These are phyloP conservation scores for Acanthosepion lycidas DNA, from an alignment of 2,888 invertebrate genomes.

Conservation along the genomic window DNA sequence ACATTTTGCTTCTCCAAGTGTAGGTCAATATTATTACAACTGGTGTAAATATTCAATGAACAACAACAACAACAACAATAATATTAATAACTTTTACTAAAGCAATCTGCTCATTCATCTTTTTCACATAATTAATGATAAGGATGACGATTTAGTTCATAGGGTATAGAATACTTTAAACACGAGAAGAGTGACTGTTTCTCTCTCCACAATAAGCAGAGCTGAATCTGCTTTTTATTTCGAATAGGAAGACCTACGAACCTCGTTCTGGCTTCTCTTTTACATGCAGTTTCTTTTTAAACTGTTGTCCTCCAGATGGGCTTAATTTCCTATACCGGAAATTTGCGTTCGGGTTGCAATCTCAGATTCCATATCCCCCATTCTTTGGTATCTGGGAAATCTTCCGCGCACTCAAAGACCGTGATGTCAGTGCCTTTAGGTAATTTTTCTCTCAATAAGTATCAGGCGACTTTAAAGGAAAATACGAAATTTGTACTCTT, in stretches of 20 bases:
- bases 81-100: no score
- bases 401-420: background rate
- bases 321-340: background rate
- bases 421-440: background rate
- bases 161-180: background rate
- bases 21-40: no score
- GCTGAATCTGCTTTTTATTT: background rate
- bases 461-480: background rate
- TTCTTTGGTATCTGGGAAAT: background rate
- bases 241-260: background rate
- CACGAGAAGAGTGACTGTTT: background rate
- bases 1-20: no score
- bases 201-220: no score
- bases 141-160: background rate
- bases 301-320: conserved; percentile 18
- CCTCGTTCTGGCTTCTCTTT: background rate
- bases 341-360: conserved; percentile 18
- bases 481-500: background rate
- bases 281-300: background rate
- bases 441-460: background rate
- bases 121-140: background rate
- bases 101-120: no score
- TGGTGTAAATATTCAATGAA: no score
- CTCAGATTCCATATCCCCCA: background rate
- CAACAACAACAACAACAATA: no score